Evolutionary conservation across 2,888 invertebrate species (phyloP).

Genomic region (Brachyptera risi): DNA sequence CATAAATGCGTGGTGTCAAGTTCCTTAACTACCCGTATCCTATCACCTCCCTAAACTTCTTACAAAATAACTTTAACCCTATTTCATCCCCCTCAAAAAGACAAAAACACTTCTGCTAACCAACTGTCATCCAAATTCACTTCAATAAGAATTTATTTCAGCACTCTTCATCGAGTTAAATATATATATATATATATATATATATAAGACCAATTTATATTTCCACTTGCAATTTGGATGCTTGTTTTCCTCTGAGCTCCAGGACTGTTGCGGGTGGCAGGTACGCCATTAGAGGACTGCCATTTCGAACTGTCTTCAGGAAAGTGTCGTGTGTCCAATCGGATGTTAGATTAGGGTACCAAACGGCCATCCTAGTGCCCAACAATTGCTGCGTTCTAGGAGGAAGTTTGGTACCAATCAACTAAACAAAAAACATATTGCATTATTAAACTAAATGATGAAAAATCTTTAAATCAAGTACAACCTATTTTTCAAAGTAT

Average conservation of each 20-base stretch:
- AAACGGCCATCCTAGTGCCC: conserved; percentile 3
- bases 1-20: too few species aligned
- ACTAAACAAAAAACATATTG: conserved; percentile 16
- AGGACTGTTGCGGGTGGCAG: conserved; percentile 16
- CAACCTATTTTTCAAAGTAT: too few species aligned
- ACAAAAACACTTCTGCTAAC: too few species aligned
- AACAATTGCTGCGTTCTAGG: conserved; percentile 10
- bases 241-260: not conserved
- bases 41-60: too few species aligned
- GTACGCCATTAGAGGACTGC: conserved; percentile 26
- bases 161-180: not conserved
- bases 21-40: too few species aligned
- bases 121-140: too few species aligned
- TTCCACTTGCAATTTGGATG: conserved; percentile 27
- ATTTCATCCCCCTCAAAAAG: too few species aligned
- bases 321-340: conserved; percentile 18
- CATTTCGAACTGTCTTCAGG: conserved; percentile 6
- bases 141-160: not conserved
- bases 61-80: too few species aligned
- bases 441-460: too few species aligned
- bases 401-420: conserved; percentile 16
- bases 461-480: too few species aligned
- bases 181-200: not conserved
- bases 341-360: conserved; percentile 2
- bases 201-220: too few species aligned